A percentile compares a stretch with the other conserved stretches of the same genome.
phyloP scores from a whole-genome alignment of 2,888 invertebrate genomes.

The Griposia aprilina region DNA sequence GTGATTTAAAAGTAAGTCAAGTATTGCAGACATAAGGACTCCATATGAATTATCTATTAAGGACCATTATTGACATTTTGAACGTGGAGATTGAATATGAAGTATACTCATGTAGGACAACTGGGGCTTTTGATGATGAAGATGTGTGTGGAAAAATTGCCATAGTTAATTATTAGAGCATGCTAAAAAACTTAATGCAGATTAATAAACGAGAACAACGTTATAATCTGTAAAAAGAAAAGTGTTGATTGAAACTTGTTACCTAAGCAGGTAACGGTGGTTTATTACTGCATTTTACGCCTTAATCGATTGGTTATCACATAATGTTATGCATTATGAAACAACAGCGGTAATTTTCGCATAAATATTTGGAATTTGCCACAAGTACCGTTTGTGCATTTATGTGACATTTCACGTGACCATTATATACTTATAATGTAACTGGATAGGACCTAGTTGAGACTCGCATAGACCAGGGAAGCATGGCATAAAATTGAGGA shows the following conservation, averaged over 20 bases:
- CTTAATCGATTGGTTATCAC: constrained; percentile 43
- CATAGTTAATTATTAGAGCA: neutral
- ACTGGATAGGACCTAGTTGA: neutral
- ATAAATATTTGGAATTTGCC: constrained; percentile 38
- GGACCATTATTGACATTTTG: neutral
- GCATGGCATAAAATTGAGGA: neutral
- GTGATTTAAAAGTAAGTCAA: neutral
- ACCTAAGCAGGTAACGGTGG: constrained; percentile 2
- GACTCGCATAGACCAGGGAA: neutral
- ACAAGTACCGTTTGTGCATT: constrained; percentile 21
- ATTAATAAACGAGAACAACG: neutral
- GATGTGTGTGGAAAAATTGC: neutral
- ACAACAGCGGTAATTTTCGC: constrained; percentile 24
- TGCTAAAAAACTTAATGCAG: neutral
- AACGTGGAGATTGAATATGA: too few species aligned
- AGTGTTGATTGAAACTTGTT: neutral
- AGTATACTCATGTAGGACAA: too few species aligned
- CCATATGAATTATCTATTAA: neutral
- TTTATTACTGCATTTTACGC: constrained; percentile 5
- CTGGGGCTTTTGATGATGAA: neutral
- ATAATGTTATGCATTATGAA: constrained; percentile 23
- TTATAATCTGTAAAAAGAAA: neutral
- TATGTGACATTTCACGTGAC: constrained; percentile 27
- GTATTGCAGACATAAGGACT: neutral
- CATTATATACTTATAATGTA: neutral